These are phyloP conservation scores for Amazona ochrocephala DNA, from an alignment of 2,797 vertebrate species.

Conservation along the genomic window DNA sequence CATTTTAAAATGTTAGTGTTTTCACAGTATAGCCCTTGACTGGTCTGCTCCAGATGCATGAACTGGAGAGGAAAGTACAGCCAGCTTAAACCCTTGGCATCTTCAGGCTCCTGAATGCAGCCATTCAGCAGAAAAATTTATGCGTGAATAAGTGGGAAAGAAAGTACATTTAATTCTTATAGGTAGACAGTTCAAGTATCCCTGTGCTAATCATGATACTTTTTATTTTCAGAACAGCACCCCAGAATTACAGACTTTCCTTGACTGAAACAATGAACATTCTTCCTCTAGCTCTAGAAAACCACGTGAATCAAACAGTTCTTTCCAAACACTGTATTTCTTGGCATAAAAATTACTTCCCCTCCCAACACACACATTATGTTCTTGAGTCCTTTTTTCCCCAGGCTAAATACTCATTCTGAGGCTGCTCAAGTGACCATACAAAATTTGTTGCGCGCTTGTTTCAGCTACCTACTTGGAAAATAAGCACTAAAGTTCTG, in stretches of 20 bases:
- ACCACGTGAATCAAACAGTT: background rate
- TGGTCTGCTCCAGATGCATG: background rate
- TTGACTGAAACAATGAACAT: background rate
- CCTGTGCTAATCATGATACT: fast-evolving
- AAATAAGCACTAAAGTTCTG: background rate
- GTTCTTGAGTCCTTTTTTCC: fast-evolving
- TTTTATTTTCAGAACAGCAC: background rate
- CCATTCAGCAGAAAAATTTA: background rate
- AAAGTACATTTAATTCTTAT: background rate
- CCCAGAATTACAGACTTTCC: background rate
- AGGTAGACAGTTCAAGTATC: background rate
- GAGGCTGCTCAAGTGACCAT: background rate
- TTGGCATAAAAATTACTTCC: background rate
- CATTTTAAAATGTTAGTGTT: background rate
- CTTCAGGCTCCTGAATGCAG: background rate
- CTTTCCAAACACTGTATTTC: background rate
- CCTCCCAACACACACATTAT: background rate
- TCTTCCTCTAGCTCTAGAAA: background rate
- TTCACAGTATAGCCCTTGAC: background rate
- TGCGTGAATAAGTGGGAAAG: background rate
- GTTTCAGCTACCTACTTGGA: background rate
- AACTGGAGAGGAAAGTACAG: background rate
- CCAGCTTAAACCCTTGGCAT: background rate
- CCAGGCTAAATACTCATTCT: background rate
- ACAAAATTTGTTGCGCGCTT: background rate